Evolutionary conservation across 2,113 vertebrate genomes (phyloP), one percentile per base, ranked within the genome.

Genomic region (Etheostoma spectabile): DNA sequence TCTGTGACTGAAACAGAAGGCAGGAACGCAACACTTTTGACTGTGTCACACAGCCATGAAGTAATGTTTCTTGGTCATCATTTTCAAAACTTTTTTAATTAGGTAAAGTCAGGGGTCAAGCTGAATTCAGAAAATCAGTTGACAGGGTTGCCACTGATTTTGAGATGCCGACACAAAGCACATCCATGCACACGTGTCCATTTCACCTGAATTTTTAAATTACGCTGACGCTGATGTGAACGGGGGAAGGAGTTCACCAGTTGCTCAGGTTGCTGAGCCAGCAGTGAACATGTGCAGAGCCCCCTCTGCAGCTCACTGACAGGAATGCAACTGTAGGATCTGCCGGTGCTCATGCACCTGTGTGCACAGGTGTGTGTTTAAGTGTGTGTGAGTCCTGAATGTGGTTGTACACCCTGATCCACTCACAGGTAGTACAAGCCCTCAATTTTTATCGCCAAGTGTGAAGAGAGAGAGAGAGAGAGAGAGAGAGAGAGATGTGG

Each of bases 231-330:
- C 24, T 46, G 60, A 33, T 35, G 62, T 76, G 55, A 66, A 24
- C 24, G 1, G 30, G n/a, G 14, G 8, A 45, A 45, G n/a, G 53
- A 52, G 67, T 30, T 64, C 57, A 79, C 22, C 30, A 42, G 55
- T 21, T 22, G 48, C 62, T 73, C 57, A 77, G 71, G 68, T 63
- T 88, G 88, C 83, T 88, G 88, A 86, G 74, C 49, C 73, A 83
- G 83, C 86, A 83, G 60, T 8, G 15, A 49, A 57, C 60, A 79
- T 85, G 86, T 83, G 63, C 77, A 88, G 61, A 87, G 93, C 86
- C 72, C 93, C 93, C 91, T 89, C 91, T 93, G 80, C 89, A 91
- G 93, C 80, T 30, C 59, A 62, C 59, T 59, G 74, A 5, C 71
- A 76, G 78, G 13, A 90, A 65, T 77, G 62, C 82, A 81, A 21